A percentile compares a stretch with the other conserved stretches of the same genome.
Evolutionary conservation across 2,113 vertebrate genomes (phyloP).

Genomic region (Zosterops borbonicus): DNA sequence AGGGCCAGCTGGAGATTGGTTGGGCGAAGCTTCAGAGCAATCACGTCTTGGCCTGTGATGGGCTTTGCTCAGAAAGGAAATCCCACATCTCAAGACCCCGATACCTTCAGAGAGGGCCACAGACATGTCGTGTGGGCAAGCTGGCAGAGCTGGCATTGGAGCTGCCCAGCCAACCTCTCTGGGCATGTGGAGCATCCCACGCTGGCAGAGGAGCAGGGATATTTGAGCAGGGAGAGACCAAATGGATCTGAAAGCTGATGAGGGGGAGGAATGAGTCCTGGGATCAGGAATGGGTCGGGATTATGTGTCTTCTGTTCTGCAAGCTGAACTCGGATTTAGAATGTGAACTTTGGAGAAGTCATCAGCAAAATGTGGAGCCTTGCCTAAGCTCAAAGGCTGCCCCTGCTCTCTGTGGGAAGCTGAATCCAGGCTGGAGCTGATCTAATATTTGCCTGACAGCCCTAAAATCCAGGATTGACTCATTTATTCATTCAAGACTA

Average conservation of each 20-base stretch:
- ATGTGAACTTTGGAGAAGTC: background rate
- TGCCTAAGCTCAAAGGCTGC: background rate
- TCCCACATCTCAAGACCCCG: background rate
- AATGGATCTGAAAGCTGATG: background rate
- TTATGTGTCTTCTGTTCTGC: background rate
- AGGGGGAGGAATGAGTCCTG: background rate
- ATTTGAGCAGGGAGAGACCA: background rate
- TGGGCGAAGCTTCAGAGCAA: constrained; percentile 71
- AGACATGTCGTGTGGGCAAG: background rate
- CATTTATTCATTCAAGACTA: background rate
- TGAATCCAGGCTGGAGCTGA: background rate
- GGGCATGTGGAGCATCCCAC: background rate
- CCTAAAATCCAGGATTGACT: background rate
- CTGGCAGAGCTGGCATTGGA: background rate
- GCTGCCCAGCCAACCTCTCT: background rate
- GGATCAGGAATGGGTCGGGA: background rate
- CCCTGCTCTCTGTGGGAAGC: background rate
- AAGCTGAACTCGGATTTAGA: background rate
- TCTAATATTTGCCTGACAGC: background rate
- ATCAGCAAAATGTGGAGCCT: background rate
- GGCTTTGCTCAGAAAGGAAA: constrained; percentile 40
- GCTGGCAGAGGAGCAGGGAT: background rate
- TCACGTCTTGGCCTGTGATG: background rate
- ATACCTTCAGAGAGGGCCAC: background rate
- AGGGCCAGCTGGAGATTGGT: background rate